Conservation (phyloP, 2,113 vertebrate genomes). For the Bucco capensis region DNA sequence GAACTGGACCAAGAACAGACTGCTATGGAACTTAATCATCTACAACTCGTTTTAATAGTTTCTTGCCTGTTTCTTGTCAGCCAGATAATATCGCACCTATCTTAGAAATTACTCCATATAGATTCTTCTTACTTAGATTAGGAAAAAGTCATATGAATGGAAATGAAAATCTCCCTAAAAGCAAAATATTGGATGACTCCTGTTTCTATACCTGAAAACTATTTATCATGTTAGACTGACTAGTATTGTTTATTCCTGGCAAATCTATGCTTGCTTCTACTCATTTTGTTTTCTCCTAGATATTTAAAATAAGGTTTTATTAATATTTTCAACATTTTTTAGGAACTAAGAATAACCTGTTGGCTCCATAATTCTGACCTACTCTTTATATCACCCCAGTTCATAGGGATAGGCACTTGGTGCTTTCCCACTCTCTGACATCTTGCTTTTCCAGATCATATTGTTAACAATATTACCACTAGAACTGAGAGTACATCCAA, state of each 20-base stretch:
- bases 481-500: background rate
- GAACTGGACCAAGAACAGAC: background rate
- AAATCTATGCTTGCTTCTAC: background rate
- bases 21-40: background rate
- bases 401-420: background rate
- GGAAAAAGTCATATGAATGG: background rate
- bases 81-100: fast-evolving
- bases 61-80: background rate
- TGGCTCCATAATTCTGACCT: background rate
- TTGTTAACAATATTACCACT: background rate
- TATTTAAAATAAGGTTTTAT: background rate
- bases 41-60: background rate
- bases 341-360: background rate
- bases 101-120: background rate
- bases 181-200: background rate
- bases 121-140: background rate
- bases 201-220: background rate
- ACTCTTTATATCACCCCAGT: background rate
- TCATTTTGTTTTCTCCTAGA: background rate
- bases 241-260: background rate
- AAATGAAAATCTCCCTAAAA: background rate
- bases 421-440: background rate
- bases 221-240: background rate
- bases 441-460: background rate
- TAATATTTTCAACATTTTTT: background rate